Base-by-base conservation (phyloP, 1,140 invertebrate genomes). In the Eumaeus atala region DNA sequence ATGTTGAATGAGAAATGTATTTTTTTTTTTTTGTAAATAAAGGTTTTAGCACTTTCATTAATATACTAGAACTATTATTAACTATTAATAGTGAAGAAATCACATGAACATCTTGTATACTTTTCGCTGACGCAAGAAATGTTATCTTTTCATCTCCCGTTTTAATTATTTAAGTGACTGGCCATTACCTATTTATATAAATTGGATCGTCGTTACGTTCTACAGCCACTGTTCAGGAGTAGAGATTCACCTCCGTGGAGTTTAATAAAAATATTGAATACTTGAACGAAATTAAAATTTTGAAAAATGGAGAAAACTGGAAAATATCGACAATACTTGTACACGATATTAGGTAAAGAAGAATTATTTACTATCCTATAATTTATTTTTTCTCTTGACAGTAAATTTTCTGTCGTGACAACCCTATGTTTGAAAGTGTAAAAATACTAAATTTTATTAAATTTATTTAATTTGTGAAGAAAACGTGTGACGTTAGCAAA, bases 321-420 rank as follows among this genome's bases (percentile, higher is more conserved):
- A 54, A 56, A 59, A 7, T 48, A 60, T 51, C 38, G 54, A 42
- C 66, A 68, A 54, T 65, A 58, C 58, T 51, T 57, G 35, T 54
- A 56, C 18, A 58, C 62, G 10, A 21, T 65, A 36, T 36, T 68
- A 48, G 60, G 66, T 68, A 57, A 62, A 42, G 9, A 6, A 44
- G 9, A 6, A 44, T 44, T 16, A 16, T 44, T 44, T 8, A 18
- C n/a, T 37, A 37, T 2, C n/a, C n/a, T 28, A 28, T 28, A 3
- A 2, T 28, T 28, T 28, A 3, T 28, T 28, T 28, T 28, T 28
- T 6, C 21, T 28, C 21, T 28, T 28, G 21, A 28, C 2, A 3
- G 6, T 3, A 28, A 2, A 6, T 28, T 28, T 3, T 2, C 21
- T 28, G 2, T 28, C 6, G 6, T 28, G 21, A n/a, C 21, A 28